Evolutionary conservation across 2,113 vertebrate genomes (phyloP).

Genomic region (Anser brachyrhynchus): DNA sequence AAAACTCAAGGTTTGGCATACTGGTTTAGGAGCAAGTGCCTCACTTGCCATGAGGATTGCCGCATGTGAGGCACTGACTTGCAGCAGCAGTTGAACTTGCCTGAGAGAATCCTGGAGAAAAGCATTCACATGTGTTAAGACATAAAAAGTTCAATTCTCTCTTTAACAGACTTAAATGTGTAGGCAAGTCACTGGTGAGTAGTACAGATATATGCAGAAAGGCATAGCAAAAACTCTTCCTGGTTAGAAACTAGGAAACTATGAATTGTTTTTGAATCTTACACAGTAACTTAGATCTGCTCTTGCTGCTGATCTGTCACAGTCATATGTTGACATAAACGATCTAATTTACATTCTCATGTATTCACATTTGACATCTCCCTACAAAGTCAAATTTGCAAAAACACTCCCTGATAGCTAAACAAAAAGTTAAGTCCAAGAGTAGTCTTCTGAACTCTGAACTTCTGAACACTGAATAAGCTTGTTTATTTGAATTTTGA

Average conservation of each 20-base stretch:
- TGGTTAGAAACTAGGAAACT: not conserved
- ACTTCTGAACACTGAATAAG: not conserved
- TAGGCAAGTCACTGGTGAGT: not conserved
- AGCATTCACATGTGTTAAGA: not conserved
- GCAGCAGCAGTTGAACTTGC: not conserved
- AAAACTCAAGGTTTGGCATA: rapidly evolving
- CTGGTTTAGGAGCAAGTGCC: not conserved
- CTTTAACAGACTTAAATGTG: not conserved
- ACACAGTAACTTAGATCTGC: not conserved
- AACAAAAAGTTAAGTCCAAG: not conserved
- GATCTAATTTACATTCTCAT: not conserved
- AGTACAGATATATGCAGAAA: not conserved
- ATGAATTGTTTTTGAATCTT: not conserved
- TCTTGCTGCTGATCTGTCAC: not conserved
- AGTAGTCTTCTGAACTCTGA: not conserved
- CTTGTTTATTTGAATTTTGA: not conserved
- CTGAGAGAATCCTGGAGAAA: not conserved
- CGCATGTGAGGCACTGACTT: not conserved
- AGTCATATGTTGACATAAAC: not conserved
- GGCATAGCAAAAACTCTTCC: not conserved
- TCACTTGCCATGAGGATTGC: not conserved
- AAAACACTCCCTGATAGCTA: not conserved
- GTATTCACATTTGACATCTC: not conserved
- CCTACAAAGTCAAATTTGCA: not conserved
- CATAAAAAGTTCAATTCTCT: not conserved